These are phyloP conservation scores for Actinia tenebrosa DNA, from an alignment of 64 coral and sea anemone genomes.

Conservation along the genomic window DNA sequence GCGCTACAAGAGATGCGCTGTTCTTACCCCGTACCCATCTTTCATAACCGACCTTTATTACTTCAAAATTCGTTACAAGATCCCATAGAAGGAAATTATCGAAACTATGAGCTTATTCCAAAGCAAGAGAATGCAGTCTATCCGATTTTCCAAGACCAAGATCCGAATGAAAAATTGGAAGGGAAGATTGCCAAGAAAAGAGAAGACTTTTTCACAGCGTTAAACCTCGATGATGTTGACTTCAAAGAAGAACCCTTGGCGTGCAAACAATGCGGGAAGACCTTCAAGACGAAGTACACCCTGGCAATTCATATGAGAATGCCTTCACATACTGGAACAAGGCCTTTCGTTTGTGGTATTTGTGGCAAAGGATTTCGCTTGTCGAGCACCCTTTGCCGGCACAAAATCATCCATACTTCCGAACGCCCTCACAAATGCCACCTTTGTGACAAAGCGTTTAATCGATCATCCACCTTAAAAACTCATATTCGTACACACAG, in stretches of 20 bases:
- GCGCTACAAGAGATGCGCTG: not conserved
- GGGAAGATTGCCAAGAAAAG: not conserved
- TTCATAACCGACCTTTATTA: not conserved
- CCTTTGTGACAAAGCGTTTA: constrained; percentile 55
- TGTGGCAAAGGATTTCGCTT: constrained; percentile 62
- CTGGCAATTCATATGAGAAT: constrained; percentile 59
- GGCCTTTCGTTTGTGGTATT: constrained; percentile 48
- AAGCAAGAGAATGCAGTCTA: not conserved
- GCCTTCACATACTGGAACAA: constrained; percentile 45
- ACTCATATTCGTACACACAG: constrained; percentile 55
- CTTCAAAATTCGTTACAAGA: constrained; percentile 1
- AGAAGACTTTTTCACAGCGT: not conserved
- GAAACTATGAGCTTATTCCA: not conserved
- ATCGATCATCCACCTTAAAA: constrained; percentile 62
- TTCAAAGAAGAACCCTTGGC: constrained; percentile 27
- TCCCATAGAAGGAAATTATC: not conserved
- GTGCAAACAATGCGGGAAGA: constrained; percentile 59
- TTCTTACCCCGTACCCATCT: constrained; percentile 1
- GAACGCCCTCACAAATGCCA: constrained; percentile 58
- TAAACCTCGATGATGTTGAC: not conserved
- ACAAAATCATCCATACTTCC: constrained; percentile 61
- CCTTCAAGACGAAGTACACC: constrained; percentile 69
- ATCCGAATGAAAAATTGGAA: not conserved
- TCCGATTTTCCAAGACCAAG: not conserved
- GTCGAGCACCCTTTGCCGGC: constrained; percentile 52